phyloP scores from a whole-genome alignment of 2,113 vertebrate genomes.

The Petrocephalus microphthalmus region DNA sequence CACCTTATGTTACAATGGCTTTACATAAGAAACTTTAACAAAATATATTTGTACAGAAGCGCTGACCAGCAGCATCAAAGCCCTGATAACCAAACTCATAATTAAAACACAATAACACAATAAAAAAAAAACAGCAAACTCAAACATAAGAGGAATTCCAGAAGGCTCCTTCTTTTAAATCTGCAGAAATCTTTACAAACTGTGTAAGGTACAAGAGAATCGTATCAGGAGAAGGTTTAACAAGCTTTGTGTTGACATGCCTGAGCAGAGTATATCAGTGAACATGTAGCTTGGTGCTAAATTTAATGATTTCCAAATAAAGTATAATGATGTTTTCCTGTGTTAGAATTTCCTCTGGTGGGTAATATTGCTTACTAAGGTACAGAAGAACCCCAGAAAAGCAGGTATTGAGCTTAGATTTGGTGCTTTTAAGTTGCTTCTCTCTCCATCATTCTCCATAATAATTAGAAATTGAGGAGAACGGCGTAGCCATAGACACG shows the following conservation, averaged over 20 bases:
- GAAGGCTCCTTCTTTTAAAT: background rate
- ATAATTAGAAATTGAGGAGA: background rate
- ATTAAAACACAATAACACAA: conserved; percentile 24
- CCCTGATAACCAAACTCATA: conserved; percentile 21
- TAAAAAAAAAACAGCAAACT: conserved; percentile 20
- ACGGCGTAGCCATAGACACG: background rate
- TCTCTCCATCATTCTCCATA: background rate
- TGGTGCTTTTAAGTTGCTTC: background rate
- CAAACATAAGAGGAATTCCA: background rate
- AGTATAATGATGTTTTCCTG: background rate
- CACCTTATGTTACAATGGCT: conserved; percentile 14
- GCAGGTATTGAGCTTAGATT: background rate
- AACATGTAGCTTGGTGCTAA: background rate
- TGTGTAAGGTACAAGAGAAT: background rate
- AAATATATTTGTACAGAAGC: conserved; percentile 23
- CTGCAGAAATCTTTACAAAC: background rate
- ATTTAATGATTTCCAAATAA: background rate
- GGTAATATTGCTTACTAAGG: background rate
- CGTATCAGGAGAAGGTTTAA: background rate
- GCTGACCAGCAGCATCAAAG: conserved; percentile 59
- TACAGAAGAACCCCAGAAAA: background rate
- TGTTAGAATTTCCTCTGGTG: background rate
- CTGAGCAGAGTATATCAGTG: background rate
- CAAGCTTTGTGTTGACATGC: background rate
- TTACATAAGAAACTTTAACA: conserved; percentile 10